Percentiles rank a stretch among this genome's conserved stretches.
phyloP scores from a whole-genome alignment of 2,113 vertebrate species.

The Turnix velox region DNA sequence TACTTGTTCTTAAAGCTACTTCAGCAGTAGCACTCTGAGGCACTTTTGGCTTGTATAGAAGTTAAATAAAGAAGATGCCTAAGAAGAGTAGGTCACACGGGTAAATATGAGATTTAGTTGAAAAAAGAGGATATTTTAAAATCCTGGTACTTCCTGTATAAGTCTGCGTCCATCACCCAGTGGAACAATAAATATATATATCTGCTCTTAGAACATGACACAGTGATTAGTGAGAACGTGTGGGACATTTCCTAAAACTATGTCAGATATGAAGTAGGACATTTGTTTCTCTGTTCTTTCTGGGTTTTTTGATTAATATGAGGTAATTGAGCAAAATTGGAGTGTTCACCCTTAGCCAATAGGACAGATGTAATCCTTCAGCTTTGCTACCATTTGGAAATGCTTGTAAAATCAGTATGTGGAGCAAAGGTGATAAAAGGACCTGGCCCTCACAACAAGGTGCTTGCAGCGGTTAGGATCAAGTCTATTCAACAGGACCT shows the following conservation, averaged over 20 bases:
- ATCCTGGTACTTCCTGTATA: background rate
- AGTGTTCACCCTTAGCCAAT: background rate
- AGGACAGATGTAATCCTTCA: background rate
- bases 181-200: background rate
- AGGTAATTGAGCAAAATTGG: background rate
- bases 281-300: background rate
- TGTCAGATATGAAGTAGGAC: background rate
- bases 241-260: background rate
- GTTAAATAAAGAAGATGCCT: background rate
- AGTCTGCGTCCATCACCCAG: background rate
- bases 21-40: background rate
- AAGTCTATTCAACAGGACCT: background rate
- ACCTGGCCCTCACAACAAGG: background rate
- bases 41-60: background rate
- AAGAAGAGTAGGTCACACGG: background rate
- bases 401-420: background rate
- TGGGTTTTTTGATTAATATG: background rate
- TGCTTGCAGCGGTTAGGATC: background rate
- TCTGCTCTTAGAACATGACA: background rate
- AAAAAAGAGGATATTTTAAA: background rate
- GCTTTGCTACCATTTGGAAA: background rate
- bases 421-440: background rate
- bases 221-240: background rate
- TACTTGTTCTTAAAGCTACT: background rate
- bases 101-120: background rate